Evolutionary conservation across 2,113 vertebrate species (phyloP).

Genomic region (Malurus melanocephalus): DNA sequence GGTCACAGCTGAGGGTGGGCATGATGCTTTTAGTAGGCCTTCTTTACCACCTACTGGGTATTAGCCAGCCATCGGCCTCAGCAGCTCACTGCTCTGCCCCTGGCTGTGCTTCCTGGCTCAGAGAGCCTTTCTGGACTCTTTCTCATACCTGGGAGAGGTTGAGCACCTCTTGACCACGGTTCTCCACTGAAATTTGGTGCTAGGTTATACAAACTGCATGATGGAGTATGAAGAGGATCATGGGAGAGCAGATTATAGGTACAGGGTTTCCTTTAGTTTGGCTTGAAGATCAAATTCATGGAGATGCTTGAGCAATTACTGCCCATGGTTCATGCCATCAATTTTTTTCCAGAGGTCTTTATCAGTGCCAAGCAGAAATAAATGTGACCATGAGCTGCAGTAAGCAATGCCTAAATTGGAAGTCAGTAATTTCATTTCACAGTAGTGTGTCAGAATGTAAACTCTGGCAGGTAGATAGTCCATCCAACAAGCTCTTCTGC

Average conservation of each 20-base stretch:
- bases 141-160: background rate
- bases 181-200: background rate
- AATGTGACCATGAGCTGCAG: background rate
- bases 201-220: rapidly evolving
- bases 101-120: background rate
- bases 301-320: background rate
- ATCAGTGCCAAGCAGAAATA: background rate
- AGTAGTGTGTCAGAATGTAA: background rate
- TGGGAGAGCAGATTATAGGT: background rate
- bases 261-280: background rate
- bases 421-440: background rate
- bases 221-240: background rate
- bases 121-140: background rate
- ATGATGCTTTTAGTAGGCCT: background rate
- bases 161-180: background rate
- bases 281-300: background rate
- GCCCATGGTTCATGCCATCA: background rate
- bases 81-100: background rate
- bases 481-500: background rate
- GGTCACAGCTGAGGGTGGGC: background rate
- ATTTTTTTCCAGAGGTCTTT: background rate
- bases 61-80: background rate
- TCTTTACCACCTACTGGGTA: background rate
- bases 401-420: background rate
- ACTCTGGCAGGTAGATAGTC: background rate